These are phyloP conservation scores for Zosterops borbonicus DNA, from an alignment of 2,113 vertebrate genomes.

Conservation along the genomic window DNA sequence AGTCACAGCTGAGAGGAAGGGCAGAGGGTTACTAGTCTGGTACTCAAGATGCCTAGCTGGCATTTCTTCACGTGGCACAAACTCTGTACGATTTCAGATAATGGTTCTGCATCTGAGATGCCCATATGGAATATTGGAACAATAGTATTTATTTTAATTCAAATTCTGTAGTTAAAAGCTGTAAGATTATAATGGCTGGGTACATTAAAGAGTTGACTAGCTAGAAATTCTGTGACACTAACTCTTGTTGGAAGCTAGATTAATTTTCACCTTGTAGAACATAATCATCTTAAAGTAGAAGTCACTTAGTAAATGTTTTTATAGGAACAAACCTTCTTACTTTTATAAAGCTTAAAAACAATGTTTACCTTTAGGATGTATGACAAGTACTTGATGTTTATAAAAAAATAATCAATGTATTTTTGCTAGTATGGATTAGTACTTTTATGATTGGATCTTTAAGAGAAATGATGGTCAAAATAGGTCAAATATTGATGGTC, in stretches of 20 bases:
- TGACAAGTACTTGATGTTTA: not conserved
- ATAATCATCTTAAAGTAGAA: not conserved
- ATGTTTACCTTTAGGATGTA: not conserved
- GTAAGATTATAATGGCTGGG: not conserved
- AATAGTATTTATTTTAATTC: not conserved
- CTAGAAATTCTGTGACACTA: not conserved
- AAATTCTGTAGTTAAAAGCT: not conserved
- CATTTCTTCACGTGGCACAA: not conserved
- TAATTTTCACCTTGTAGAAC: not conserved
- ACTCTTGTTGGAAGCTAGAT: not conserved
- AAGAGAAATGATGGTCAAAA: not conserved
- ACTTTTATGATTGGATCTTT: not conserved
- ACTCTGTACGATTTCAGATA: not conserved
- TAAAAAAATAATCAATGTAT: not conserved
- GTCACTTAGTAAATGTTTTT: not conserved
- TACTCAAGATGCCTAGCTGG: not conserved
- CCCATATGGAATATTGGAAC: not conserved
- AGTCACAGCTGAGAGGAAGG: not conserved
- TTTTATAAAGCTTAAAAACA: not conserved
- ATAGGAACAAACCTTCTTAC: not conserved
- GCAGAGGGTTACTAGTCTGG: not conserved
- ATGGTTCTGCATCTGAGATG: not conserved
- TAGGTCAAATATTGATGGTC: not conserved
- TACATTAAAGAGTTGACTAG: not conserved
- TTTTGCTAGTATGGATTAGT: not conserved